Conservation (phyloP, 2,113 vertebrate species). For the Nycticryphes semicollaris region DNA sequence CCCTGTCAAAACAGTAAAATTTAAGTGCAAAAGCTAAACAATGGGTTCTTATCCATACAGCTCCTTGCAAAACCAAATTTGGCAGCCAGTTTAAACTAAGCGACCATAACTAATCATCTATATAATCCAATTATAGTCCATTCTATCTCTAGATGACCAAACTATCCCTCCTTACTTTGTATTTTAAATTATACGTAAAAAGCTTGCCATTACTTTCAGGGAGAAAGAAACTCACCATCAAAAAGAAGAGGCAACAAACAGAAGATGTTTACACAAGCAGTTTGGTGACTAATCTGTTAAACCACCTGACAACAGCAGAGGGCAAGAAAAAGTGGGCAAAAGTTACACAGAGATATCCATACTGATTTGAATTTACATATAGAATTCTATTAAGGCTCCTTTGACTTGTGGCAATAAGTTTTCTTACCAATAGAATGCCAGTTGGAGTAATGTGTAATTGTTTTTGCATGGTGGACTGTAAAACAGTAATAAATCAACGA, state of each 20-base stretch:
- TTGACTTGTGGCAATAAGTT: not conserved
- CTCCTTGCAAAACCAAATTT: not conserved
- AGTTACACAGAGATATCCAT: fast-evolving
- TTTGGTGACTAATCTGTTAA: not conserved
- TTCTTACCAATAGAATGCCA: not conserved
- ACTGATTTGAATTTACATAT: not conserved
- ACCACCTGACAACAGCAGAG: not conserved
- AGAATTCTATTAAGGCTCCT: not conserved
- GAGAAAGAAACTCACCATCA: not conserved
- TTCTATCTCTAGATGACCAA: not conserved
- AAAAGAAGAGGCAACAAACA: not conserved
- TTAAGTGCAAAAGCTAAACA: not conserved
- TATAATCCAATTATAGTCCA: not conserved
- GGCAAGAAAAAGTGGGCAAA: not conserved
- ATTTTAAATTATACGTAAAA: not conserved
- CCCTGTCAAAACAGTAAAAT: not conserved
- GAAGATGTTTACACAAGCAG: not conserved
- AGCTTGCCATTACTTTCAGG: not conserved
- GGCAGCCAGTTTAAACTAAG: not conserved
- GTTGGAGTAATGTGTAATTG: not conserved
- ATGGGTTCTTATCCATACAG: not conserved
- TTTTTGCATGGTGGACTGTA: not conserved
- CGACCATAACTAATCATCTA: not conserved
- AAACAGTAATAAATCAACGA: not conserved
- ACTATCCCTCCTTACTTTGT: not conserved